Evolutionary conservation across 2,797 vertebrate genomes (phyloP).

Genomic region (Poeciliopsis presidionis): DNA sequence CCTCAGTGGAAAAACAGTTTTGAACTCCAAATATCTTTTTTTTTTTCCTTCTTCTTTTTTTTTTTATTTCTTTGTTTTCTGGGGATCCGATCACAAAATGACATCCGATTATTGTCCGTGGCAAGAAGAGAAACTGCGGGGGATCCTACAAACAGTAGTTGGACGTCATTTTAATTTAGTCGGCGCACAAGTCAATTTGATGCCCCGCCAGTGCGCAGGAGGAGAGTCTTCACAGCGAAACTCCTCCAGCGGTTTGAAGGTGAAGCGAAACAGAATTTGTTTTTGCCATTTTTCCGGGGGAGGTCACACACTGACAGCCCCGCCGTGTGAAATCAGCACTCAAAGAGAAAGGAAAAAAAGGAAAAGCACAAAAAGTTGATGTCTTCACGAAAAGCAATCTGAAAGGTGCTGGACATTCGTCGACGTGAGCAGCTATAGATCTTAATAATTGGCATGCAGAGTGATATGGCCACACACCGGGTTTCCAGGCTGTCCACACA

Average conservation of each 20-base stretch:
- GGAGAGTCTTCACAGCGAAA: constrained; percentile 2
- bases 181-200: constrained; percentile 26
- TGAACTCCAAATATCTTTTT: constrained; percentile 6
- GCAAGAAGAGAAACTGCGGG: background rate
- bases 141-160: constrained; percentile 42
- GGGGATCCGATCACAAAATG: constrained; percentile 11
- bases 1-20: constrained; percentile 14
- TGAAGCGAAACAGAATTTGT: constrained; percentile 25
- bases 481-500: constrained; percentile 56
- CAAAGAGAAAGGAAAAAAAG: too few species aligned
- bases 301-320: constrained; percentile 14
- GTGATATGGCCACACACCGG: constrained; percentile 55
- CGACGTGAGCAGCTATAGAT: constrained; percentile 32
- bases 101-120: constrained; percentile 40
- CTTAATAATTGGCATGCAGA: constrained; percentile 38
- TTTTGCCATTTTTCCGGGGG: constrained; percentile 24
- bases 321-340: constrained; percentile 25
- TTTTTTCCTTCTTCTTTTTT: background rate
- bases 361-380: background rate
- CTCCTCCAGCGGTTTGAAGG: background rate
- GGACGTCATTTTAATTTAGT: constrained; percentile 36
- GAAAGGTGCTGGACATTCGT: constrained; percentile 3
- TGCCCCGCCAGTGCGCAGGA: constrained; percentile 16
- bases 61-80: constrained; percentile 21
- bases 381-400: constrained; percentile 28